Evolutionary conservation across 1,140 invertebrate genomes (phyloP).

Genomic region (Drosophila equinoxialis): DNA sequence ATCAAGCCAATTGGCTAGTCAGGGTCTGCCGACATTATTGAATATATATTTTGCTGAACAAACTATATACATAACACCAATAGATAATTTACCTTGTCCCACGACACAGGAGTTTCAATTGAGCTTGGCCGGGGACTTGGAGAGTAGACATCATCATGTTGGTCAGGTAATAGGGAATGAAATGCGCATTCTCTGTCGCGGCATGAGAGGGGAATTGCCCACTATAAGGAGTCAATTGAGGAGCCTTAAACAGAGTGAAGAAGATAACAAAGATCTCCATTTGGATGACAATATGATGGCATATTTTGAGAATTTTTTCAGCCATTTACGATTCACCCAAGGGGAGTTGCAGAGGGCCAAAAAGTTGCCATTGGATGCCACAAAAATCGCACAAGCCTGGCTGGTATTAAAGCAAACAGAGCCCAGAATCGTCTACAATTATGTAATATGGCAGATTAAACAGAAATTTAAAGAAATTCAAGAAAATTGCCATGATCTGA

Average conservation of each 20-base stretch:
- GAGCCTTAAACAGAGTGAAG: background rate
- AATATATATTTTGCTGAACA: constrained; percentile 69
- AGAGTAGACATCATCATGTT: constrained; percentile 49
- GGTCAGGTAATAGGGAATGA: constrained; percentile 56
- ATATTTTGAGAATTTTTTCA: constrained; percentile 62
- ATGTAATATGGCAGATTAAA: constrained; percentile 66
- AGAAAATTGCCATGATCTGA: constrained; percentile 59
- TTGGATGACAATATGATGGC: constrained; percentile 63
- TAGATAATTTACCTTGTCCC: constrained; percentile 55
- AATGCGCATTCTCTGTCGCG: constrained; percentile 61
- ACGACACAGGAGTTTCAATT: constrained; percentile 27
- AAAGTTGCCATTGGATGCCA: constrained; percentile 54
- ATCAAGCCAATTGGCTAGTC: constrained; percentile 64
- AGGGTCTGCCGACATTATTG: constrained; percentile 63
- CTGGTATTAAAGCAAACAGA: constrained; percentile 55
- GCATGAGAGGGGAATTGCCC: constrained; percentile 63
- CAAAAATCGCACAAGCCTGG: constrained; percentile 45
- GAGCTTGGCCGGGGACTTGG: constrained; percentile 35
- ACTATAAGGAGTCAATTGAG: constrained; percentile 24
- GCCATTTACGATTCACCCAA: constrained; percentile 45
- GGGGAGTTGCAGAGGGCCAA: constrained; percentile 52
- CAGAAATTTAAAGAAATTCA: constrained; percentile 31
- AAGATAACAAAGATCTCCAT: constrained; percentile 36
- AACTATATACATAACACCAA: constrained; percentile 64
- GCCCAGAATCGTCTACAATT: constrained; percentile 68